Conservation (phyloP, 1,140 invertebrate species). For the Trissolcus basalis region DNA sequence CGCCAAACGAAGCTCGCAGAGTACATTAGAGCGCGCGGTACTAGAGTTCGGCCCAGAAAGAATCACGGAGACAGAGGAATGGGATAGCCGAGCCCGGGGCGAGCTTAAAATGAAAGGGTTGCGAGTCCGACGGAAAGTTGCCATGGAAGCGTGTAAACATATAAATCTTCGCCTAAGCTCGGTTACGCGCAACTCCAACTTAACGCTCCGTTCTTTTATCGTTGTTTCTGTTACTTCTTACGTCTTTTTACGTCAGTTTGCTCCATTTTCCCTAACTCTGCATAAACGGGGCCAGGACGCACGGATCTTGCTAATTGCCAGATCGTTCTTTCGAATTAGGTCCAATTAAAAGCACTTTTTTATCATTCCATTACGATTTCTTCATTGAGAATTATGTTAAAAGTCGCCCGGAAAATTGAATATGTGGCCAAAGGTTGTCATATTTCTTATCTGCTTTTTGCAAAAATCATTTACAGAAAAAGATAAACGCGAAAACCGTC, state of each 20-base stretch:
- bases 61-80: constrained; percentile 54
- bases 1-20: constrained; percentile 66
- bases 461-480: too few relatives aligned
- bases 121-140: constrained; percentile 70
- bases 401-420: too few relatives aligned
- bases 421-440: too few relatives aligned
- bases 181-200: constrained; percentile 65
- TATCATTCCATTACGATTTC: background rate
- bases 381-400: too few relatives aligned
- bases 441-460: too few relatives aligned
- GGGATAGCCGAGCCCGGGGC: constrained; percentile 38
- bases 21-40: constrained; percentile 53
- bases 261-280: constrained; percentile 32
- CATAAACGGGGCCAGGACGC: constrained; percentile 11
- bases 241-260: constrained; percentile 15
- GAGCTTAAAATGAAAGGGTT: constrained; percentile 66
- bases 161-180: constrained; percentile 68
- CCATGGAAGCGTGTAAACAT: constrained; percentile 73
- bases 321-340: constrained; percentile 35
- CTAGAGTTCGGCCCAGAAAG: constrained; percentile 24
- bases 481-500: too few relatives aligned
- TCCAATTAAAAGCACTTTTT: constrained; percentile 19
- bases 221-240: constrained; percentile 54
- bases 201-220: constrained; percentile 63
- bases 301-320: constrained; percentile 41